phyloP scores from a whole-genome alignment of 53 echinoderm and acorn worm species.

The Pentamera pediparva region DNA sequence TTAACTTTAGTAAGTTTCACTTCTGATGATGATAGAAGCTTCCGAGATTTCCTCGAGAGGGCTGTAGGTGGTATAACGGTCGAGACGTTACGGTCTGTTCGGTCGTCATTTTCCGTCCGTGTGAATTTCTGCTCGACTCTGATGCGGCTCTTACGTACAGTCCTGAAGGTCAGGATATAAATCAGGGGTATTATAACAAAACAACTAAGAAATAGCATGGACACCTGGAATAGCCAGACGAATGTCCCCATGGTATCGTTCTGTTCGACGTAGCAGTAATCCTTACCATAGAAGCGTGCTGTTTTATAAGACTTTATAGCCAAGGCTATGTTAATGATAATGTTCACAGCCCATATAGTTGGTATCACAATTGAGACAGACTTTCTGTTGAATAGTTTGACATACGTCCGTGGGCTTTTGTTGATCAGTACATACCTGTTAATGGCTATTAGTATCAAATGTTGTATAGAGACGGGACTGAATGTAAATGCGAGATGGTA shows the following conservation, averaged over 20 bases:
- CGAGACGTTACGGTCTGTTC: not conserved
- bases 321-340: not conserved
- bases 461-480: constrained; percentile 31
- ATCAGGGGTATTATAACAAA: constrained; percentile 3
- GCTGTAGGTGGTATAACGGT: not conserved
- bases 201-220: constrained; percentile 6
- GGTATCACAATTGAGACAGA: not conserved
- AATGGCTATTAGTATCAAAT: constrained; percentile 9
- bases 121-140: constrained; percentile 9
- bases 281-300: constrained; percentile 3
- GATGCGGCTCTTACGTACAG: constrained; percentile 8
- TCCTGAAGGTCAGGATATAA: constrained; percentile 15
- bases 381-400: not conserved
- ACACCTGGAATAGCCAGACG: not conserved
- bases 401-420: not conserved
- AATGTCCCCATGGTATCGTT: not conserved
- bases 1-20: constrained; percentile 23
- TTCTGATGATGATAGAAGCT: constrained; percentile 11
- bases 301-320: not conserved
- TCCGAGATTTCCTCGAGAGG: not conserved
- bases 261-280: constrained; percentile 17
- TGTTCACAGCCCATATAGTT: not conserved
- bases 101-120: not conserved
- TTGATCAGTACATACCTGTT: constrained; percentile 8
- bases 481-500: constrained; percentile 13